Percentiles rank a stretch among this genome's conserved stretches.
Conservation (phyloP, 2,113 vertebrate genomes). For the Motacilla tschutschensis region DNA sequence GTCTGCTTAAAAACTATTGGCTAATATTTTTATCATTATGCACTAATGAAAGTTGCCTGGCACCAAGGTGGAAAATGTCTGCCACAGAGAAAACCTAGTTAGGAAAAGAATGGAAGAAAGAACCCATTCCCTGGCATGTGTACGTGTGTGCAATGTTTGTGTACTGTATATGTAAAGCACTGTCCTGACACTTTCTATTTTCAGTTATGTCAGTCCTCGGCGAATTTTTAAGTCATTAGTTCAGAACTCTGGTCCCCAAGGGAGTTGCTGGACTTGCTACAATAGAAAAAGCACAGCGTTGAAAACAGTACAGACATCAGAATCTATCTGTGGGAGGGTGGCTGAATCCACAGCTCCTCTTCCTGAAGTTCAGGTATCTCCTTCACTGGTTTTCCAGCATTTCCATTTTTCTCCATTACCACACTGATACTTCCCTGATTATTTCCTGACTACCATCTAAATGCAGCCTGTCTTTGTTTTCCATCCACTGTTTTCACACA, state of each 20-base stretch:
- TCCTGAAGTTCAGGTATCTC: neutral
- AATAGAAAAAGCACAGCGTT: neutral
- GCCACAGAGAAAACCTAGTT: neutral
- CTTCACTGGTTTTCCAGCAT: neutral
- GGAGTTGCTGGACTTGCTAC: neutral
- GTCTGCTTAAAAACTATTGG: neutral
- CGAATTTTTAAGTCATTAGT: neutral
- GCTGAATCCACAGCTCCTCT: neutral
- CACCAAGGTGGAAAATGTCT: neutral
- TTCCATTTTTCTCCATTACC: neutral
- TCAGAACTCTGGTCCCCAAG: neutral
- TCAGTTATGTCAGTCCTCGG: neutral
- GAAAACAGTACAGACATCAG: neutral
- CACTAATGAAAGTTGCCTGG: neutral
- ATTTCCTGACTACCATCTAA: neutral
- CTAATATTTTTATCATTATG: neutral
- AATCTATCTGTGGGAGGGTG: fast-evolving
- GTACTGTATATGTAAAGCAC: neutral
- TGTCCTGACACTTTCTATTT: neutral
- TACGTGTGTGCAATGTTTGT: neutral
- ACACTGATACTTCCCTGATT: neutral
- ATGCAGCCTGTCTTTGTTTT: neutral
- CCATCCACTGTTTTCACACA: neutral
- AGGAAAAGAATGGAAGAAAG: neutral
- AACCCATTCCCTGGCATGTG: neutral